These are phyloP conservation scores for Nymphicus hollandicus DNA, from an alignment of 2,113 vertebrate species.

Conservation along the genomic window DNA sequence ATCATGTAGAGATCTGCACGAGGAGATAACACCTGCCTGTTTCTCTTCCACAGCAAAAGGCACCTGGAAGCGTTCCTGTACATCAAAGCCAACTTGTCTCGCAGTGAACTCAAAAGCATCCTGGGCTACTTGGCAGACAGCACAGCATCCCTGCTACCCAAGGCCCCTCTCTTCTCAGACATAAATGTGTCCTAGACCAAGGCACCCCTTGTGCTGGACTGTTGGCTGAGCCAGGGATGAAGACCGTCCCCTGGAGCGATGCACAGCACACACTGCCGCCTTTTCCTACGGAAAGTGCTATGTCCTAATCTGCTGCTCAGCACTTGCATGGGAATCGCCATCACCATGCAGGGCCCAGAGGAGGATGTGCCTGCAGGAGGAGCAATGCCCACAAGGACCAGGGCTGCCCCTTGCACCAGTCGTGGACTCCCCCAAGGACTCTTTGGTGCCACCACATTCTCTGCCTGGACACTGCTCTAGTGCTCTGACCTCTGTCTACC, in stretches of 20 bases:
- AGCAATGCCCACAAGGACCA: background rate
- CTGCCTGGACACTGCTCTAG: background rate
- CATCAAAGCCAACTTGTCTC: slow-evolving; percentile 80
- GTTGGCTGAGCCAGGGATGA: background rate
- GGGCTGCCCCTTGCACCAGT: background rate
- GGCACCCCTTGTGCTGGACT: background rate
- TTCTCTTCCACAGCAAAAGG: slow-evolving; percentile 72
- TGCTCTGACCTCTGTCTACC: background rate
- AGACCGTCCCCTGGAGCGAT: accelerated
- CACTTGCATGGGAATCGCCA: background rate
- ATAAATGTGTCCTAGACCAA: slow-evolving; percentile 49
- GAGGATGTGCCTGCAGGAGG: background rate
- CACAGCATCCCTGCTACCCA: accelerated
- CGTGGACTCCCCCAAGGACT: background rate
- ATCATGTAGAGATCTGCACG: accelerated
- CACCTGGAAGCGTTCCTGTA: slow-evolving; percentile 82
- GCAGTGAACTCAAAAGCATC: slow-evolving; percentile 71
- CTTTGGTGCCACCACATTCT: background rate
- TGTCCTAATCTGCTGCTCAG: background rate
- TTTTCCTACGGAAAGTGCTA: background rate
- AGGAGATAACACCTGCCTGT: background rate
- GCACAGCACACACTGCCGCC: background rate
- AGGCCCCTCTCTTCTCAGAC: slow-evolving; percentile 47
- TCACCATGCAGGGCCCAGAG: accelerated
- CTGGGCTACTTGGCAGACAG: slow-evolving; percentile 71